Base-by-base conservation (phyloP, 2,113 vertebrate genomes). In the Galbula dea region DNA sequence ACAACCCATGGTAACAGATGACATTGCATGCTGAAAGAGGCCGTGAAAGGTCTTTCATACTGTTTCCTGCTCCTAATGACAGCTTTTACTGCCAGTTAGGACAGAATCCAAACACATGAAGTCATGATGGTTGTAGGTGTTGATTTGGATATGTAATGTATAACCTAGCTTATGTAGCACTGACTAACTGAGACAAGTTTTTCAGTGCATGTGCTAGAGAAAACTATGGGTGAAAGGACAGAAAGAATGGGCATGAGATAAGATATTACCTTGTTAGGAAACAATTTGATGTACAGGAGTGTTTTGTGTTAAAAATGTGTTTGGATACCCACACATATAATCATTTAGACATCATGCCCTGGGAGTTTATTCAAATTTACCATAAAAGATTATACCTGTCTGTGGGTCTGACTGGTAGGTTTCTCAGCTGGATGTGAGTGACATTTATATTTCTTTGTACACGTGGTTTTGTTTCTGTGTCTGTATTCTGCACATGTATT, bases 11-110 rank as follows among this genome's bases (percentile, higher is more conserved):
- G 96, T 97, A 97, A 96, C 95, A 96, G 96, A 97, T 97, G 97
- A 97, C 97, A 97, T 97, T 96, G 96, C 96, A 95, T 45, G 93
- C 94, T 97, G 94, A 97, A 97, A 97, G 96, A 96, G 96, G 97
- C 96, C 96, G 21, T 80, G 95, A 97, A 96, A 96, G 97, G 96
- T 97, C 96, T 96, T 96, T 94, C 96, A 95, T 90, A 85, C 86
- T 59, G 80, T 96, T 97, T 96, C 92, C 95, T 95, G 96, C 78
- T 94, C 94, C 94, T 96, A 96, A 96, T 96, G 95, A 96, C 93
- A 95, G 96, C 93, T 97, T 94, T 93, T 94, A 95, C 92, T 97
- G 96, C 96, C 92, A 96, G 96, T 94, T 96, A 96, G 96, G 97
- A 95, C 69, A 92, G 89, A 93, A 89, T 97, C 96, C 96, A 97